phyloP scores from a whole-genome alignment of 2,888 invertebrate genomes.

The Pheosia tremula region DNA sequence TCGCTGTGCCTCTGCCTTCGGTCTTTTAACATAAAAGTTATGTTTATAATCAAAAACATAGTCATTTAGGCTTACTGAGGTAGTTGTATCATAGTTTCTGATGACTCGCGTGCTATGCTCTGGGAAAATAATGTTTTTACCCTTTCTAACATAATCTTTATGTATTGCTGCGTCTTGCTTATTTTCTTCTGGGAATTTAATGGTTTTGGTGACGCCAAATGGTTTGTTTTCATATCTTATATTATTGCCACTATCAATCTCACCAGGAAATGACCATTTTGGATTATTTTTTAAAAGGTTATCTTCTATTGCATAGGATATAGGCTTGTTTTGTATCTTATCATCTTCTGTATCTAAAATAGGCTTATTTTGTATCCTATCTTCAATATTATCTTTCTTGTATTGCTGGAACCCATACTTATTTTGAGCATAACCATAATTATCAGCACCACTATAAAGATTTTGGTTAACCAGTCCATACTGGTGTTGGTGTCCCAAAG shows the following conservation, averaged over 20 bases:
- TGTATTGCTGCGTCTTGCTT: slow-evolving; percentile 9
- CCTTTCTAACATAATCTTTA: slow-evolving; percentile 33
- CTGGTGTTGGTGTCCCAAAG: slow-evolving; percentile 25
- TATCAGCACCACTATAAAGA: slow-evolving; percentile 29
- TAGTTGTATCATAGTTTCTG: slow-evolving; percentile 21
- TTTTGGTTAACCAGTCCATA: slow-evolving; percentile 26
- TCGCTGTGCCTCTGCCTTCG: slow-evolving; percentile 20
- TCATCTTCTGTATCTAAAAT: slow-evolving; percentile 23
- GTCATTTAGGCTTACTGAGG: slow-evolving; percentile 37
- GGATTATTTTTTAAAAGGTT: slow-evolving; percentile 33
- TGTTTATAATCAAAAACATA: slow-evolving; percentile 48
- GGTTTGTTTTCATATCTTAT: slow-evolving; percentile 26
- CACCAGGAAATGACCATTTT: slow-evolving; percentile 63
- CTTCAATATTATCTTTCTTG: slow-evolving; percentile 50
- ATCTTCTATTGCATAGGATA: slow-evolving; percentile 16
- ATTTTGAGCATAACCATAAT: slow-evolving; percentile 49
- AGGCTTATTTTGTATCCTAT: slow-evolving; percentile 67
- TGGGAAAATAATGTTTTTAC: slow-evolving; percentile 42
- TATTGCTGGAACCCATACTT: slow-evolving; percentile 30
- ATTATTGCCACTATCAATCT: slow-evolving; percentile 24
- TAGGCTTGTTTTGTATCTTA: slow-evolving; percentile 32
- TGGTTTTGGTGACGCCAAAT: slow-evolving; percentile 31
- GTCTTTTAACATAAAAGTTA: slow-evolving; percentile 44
- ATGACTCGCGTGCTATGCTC: slow-evolving; percentile 15
- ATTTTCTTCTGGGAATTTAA: slow-evolving; percentile 53